These are phyloP conservation scores for Nemopilema nomurai DNA, from an alignment of 30 jellyfish, hydroid and myxozoan genomes.

Conservation along the genomic window DNA sequence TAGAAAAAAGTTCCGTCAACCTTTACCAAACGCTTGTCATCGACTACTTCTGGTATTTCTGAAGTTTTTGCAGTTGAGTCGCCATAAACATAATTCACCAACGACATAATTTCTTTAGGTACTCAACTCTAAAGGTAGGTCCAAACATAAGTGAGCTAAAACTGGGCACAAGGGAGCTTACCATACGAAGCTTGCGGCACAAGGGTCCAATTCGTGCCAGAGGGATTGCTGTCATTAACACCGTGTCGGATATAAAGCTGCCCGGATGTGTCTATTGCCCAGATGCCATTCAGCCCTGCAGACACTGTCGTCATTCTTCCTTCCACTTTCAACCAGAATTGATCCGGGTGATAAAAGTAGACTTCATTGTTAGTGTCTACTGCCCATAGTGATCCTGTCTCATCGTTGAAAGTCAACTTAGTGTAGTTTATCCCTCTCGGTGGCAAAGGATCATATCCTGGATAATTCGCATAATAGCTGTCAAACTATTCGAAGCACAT, in stretches of 20 bases:
- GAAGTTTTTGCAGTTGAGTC: no score
- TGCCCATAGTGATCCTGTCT: slow-evolving; percentile 39
- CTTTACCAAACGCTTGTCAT: no score
- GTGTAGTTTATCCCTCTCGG: slow-evolving; percentile 2
- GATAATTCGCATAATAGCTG: no score
- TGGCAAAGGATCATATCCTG: slow-evolving; percentile 30
- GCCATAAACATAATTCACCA: no score
- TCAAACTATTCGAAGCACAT: no score
- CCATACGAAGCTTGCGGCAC: background rate
- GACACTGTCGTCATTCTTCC: background rate
- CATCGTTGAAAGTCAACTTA: slow-evolving; percentile 19
- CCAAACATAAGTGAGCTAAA: background rate
- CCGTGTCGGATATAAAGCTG: slow-evolving; percentile 1
- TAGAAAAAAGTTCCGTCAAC: no score
- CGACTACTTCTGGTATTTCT: no score
- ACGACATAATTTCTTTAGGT: no score
- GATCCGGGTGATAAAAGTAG: slow-evolving; percentile 29
- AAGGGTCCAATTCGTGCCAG: slow-evolving; percentile 13
- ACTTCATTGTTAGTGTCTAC: slow-evolving; percentile 3
- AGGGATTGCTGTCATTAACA: slow-evolving; percentile 2
- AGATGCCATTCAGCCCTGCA: slow-evolving; percentile 32
- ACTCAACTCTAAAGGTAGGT: no score
- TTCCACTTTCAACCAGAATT: slow-evolving; percentile 26
- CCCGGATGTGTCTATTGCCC: slow-evolving; percentile 25
- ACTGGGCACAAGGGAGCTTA: background rate